Base-by-base conservation (phyloP, 2,888 invertebrate genomes). In the Cataglyphis altisquamis region DNA sequence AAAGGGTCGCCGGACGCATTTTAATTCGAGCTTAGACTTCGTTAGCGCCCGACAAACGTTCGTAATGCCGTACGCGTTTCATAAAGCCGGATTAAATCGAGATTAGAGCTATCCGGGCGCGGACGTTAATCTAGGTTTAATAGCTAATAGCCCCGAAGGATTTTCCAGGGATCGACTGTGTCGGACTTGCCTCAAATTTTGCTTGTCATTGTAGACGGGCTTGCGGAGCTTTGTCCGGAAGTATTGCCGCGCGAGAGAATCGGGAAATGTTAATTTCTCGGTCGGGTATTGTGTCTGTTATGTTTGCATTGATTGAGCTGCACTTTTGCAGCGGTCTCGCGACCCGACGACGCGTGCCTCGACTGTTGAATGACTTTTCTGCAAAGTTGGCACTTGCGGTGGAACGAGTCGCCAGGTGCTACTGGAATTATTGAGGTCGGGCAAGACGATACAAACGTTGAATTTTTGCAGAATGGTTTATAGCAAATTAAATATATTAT, bases 1-100 rank as follows among this genome's bases (percentile, higher is more conserved):
- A n/a, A 80, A 72, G 60, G 36, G 5, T 63, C 57, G 29, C 29
- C 72, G 64, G 86, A 63, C 86, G 91, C 89, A 92, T 89, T 90
- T 91, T 91, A 92, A 91, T 92, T 91, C 88, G 89, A 89, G 92
- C 88, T 92, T 92, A 92, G 87, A 84, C 84, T 90, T 92, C 89
- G 91, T 92, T 92, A 92, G 78, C 67, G 63, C 45, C 25, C 67
- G 73, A 87, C 89, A 84, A 72, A 48, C 77, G 45, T 63, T 36
- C 8, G 64, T 62, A 66, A 70, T 87, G 86, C 86, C 84, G 82
- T 83, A 83, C 84, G 72, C 84, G 72, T 84, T 87, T 75, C 73
- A 52, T 29, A 89, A 87, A 90, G 87, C 89, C 82, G 87, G 85
- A 87, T 87, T 92, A 89, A 91, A 90, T 86, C 84, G 89, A 88